Evolutionary conservation across 1,140 invertebrate genomes (phyloP).

Genomic region (Drosophila ananassae): DNA sequence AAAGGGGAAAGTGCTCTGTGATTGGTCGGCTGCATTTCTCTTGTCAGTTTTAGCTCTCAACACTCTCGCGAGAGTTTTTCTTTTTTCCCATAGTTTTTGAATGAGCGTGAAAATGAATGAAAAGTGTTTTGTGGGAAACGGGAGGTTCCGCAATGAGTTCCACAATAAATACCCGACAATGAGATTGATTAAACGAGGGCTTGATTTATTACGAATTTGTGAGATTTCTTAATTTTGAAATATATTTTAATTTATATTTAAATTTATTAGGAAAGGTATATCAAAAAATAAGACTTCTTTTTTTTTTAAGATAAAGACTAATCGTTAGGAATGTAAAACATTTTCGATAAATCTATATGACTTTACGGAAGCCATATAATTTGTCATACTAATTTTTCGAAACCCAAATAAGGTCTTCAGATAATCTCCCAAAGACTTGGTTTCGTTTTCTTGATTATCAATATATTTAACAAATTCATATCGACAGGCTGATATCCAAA

Average conservation of each 20-base stretch:
- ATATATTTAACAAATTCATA: slow-evolving; percentile 19
- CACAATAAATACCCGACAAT: slow-evolving; percentile 33
- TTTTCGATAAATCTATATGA: neutral
- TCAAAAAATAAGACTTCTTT: too few species aligned
- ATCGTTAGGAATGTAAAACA: neutral
- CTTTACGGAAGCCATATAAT: neutral
- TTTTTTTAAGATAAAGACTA: too few species aligned
- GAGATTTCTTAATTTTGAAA: neutral
- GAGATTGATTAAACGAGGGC: slow-evolving; percentile 22
- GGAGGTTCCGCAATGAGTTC: slow-evolving; percentile 21
- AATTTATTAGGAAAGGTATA: too few species aligned
- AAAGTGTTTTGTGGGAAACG: slow-evolving; percentile 44
- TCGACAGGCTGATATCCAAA: slow-evolving; percentile 7
- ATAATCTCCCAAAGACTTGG: neutral
- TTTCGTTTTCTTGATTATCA: slow-evolving; percentile 9
- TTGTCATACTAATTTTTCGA: neutral
- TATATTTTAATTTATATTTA: too few species aligned
- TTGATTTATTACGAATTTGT: slow-evolving; percentile 31
- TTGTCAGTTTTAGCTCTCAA: slow-evolving; percentile 8
- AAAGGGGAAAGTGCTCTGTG: slow-evolving; percentile 36
- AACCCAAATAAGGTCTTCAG: neutral
- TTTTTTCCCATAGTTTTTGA: slow-evolving; percentile 30
- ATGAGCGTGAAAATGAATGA: slow-evolving; percentile 78
- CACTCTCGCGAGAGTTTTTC: slow-evolving; percentile 31
- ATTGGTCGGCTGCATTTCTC: slow-evolving; percentile 59